Base-by-base conservation (phyloP, 2,113 vertebrate genomes). In the Tichodroma muraria region DNA sequence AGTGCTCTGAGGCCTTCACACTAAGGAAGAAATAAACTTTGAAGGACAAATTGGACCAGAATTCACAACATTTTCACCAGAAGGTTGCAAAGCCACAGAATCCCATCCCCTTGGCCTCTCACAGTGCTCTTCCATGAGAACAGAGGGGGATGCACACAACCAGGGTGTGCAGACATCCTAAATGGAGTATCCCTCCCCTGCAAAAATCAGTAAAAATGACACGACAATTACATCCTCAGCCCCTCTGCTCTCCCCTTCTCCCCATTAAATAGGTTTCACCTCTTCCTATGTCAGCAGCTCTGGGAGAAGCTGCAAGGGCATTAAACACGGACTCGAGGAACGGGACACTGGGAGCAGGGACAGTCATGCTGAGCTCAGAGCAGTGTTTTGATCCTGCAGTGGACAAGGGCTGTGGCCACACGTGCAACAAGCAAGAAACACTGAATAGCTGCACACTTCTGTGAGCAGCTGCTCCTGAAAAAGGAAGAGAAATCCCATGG, bases 251-350 rank as follows among this genome's bases (percentile, higher is more conserved):
- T 65, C n/a, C 21, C 22, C 15, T 22, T 23, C 23, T 24, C 52
- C 45, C 52, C 23, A 16, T 6, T 9, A 22, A n/a, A 42, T 0
- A 0, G 22, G 37, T 82, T 30, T 71, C 53, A 56, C 44, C n/a
- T 27, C 47, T 4, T 42, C 42, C 73, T 68, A 37, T 5, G 16
- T 9, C 59, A 64, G 54, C 38, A 30, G 10, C 33, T 24, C 82
- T 20, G 38, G 38, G 61, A 15, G 37, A 44, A 90, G 82, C 61
- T 52, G 18, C 6, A 1, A 64, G 53, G 44, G 31, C 28, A 24
- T 3, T 37, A 19, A 78, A 35, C 61, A 71, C 0, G 0, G 71
- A 66, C 38, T 40, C 0, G 0, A 91, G 60, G n/a, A 50, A 40
- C 2, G 22, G 73, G 64, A 56, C 30, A 7, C 15, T 2, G 18